Evolutionary conservation across 2,797 vertebrate genomes (phyloP), one percentile per base, ranked within the genome.

Genomic region (Chlorospingus semifuscus): DNA sequence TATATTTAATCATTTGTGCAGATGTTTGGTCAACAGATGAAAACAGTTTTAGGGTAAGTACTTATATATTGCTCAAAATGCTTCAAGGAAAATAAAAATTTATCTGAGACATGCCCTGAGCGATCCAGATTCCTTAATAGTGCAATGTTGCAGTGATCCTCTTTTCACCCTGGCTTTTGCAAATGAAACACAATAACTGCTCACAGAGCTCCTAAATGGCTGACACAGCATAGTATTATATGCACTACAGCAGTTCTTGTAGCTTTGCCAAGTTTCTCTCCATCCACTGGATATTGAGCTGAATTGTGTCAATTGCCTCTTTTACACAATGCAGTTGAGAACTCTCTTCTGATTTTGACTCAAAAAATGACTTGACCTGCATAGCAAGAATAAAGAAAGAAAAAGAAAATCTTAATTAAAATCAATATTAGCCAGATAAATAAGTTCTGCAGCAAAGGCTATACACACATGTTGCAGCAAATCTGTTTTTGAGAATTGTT

Each of bases 231-330:
- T 15, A 71, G 34, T 17, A 50, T 46, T 57, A 90, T 24, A 61
- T 22, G 59, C 37, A 71, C 95, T 98, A 98, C 76, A 99, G 98
- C 95, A 97, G 97, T 9, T 68, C 34, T 6, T 41, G 75, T 63
- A 99, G 97, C 5, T 89, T 89, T 44, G 97, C 60, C 24, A 99
- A 95, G 94, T 99, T 99, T 37, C 82, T 97, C 23, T 99, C 97
- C 98, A 99, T 98, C 99, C 99, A 99, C 71, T 97, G 98, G 92
- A 98, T 98, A 97, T 99, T 99, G 83, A 99, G 77, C 57, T 98
- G 98, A 97, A 99, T 99, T 95, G 98, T 98, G 93, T 99, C 98
- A 65, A 98, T 93, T 47, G 99, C 99, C 78, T 99, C 98, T 95
- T 98, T 98, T 46, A 99, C 98, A 39, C 97, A 98, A 52, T 96